Base-by-base conservation (phyloP, 2,113 vertebrate genomes). In the Amphilophus citrinellus region DNA sequence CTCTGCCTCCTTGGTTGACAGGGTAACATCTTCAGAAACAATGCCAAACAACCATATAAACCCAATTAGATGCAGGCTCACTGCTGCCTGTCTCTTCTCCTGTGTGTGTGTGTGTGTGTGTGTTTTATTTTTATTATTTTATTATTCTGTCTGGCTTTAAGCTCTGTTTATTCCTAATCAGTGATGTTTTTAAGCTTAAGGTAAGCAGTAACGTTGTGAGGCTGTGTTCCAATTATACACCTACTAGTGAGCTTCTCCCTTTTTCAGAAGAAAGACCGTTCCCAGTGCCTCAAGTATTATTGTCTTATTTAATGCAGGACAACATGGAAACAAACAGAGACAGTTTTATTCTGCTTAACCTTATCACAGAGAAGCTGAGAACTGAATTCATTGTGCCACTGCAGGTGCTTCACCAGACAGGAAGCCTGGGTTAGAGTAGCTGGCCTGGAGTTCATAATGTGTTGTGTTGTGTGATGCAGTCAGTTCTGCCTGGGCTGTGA, bases 31-130 rank as follows among this genome's bases (percentile, higher is more conserved):
- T 61, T 87, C 60, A 71, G 65, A 83, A 76, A 85, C 78, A 85
- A 92, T 20, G 89, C 58, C 61, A 44, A 90, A 81, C 84, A 91
- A 86, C 89, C 78, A 79, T 71, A 76, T 75, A 90, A 94, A 93
- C 89, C 86, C 83, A 94, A 93, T 95, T 94, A 94, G 83, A 93
- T 1, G 13, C 66, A 81, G 88, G 76, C 82, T 68, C 62, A 83
- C 42, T 63, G 37, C 66, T 6, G 22, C 61, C 32, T 56, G 53
- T 53, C 75, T 73, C 53, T 66, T 27, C 44, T 59, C 18, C 47
- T 80, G 6, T 7, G 37, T 62, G 11, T 80, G 44, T 80, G 6
- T 7, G 37, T 62, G 11, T 80, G 44, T 35, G 17, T 22, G 11
- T 44, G 6, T 15, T 71, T 35, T n/a, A 18, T 22, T 79, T 71